Base-by-base conservation (phyloP, 2,888 invertebrate species). In the Macrophya annulata region DNA sequence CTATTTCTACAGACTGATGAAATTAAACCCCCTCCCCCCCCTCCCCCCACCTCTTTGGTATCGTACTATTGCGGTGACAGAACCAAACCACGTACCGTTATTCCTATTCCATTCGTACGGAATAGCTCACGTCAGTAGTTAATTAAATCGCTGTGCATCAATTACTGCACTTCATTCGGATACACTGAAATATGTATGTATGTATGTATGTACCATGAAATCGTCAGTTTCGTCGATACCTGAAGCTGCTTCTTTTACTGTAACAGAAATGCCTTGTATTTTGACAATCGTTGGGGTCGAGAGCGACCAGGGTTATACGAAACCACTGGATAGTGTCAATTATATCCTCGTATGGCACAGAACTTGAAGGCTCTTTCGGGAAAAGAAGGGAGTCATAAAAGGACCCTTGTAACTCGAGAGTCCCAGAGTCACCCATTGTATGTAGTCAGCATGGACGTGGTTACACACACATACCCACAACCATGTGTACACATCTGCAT, bases 321-420 rank as follows among this genome's bases (percentile, higher is more conserved):
- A 43, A 81, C 59, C 81, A 43, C 21, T 81, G 86, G 87, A 86
- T 86, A 88, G 87, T 90, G 91, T 89, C 91, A 91, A 91, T 91
- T 91, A 91, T 90, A 91, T 89, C 89, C 90, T 91, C 90, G 88
- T 91, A 88, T 85, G 86, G 86, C 76, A 84, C 76, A 86, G 85
- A 88, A 87, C 86, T 86, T 81, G 74, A 72, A 81, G 84, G 86
- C 85, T 83, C 48, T 85, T 85, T 84, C 31, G 74, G 88, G 86
- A 87, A 89, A 89, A 86, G 86, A 72, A 71, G 51, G 48, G 65
- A 65, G 68, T 83, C 83, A 43, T 83, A 71, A 71, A 83, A 48
- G 68, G 83, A 83, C 83, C 83, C 83, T 83, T 71, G 83, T 71
- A 83, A 83, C 83, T 83, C 45, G 83, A 83, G 83, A 83, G 83